phyloP scores from a whole-genome alignment of 2,113 vertebrate genomes.

The Sorex fumeus region DNA sequence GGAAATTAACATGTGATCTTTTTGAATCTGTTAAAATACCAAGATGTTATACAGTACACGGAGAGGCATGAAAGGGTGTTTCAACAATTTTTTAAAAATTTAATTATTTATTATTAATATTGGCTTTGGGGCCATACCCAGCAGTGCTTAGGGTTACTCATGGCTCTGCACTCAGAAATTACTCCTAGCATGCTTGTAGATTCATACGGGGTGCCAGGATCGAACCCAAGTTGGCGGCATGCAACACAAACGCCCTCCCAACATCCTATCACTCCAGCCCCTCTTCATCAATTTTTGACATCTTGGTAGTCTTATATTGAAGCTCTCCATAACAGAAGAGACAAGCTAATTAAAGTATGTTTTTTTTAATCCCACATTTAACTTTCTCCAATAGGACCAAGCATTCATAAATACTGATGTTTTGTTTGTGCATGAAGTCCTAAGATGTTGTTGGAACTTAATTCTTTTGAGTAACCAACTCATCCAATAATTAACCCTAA shows the following conservation, averaged over 20 bases:
- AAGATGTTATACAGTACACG: not conserved
- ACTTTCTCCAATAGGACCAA: not conserved
- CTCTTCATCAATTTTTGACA: no score
- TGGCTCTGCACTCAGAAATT: no score
- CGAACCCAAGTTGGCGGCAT: no score
- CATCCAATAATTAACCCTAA: conserved; percentile 33
- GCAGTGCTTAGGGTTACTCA: no score
- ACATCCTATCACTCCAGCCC: no score
- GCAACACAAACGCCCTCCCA: no score
- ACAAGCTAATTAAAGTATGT: not conserved
- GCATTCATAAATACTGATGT: not conserved
- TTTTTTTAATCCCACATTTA: not conserved
- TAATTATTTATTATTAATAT: no score
- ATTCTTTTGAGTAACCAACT: not conserved
- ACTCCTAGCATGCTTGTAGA: no score
- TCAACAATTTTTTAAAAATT: no score
- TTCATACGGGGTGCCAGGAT: no score
- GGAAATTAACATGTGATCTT: not conserved
- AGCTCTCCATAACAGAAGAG: not conserved
- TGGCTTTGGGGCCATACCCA: no score
- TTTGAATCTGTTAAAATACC: not conserved
- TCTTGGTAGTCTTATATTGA: no score
- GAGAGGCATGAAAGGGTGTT: not conserved
- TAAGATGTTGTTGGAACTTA: not conserved
- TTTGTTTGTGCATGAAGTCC: not conserved